Percentiles rank a stretch among this genome's conserved stretches.
Conservation (phyloP, 2,113 vertebrate species). For the Grallaria varia region DNA sequence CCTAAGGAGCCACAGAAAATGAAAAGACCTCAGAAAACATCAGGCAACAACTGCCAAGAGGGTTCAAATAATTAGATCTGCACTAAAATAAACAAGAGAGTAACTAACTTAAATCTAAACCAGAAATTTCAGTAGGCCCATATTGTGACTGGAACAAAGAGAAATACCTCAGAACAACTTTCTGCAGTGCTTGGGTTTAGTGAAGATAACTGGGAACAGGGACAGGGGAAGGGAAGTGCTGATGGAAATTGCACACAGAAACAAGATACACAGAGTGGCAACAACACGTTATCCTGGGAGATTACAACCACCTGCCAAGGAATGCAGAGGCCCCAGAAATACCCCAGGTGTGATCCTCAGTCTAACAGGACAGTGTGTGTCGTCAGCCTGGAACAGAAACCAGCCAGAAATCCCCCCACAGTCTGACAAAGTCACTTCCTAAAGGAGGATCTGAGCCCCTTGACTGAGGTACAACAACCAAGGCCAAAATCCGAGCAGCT, state of each 20-base stretch:
- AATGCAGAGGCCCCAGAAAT: not conserved
- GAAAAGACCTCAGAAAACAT: not conserved
- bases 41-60: not conserved
- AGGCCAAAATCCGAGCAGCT: not conserved
- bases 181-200: not conserved
- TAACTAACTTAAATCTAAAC: not conserved
- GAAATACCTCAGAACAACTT: not conserved
- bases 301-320: not conserved
- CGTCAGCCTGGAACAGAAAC: not conserved
- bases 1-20: constrained; percentile 64
- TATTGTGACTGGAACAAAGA: not conserved
- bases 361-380: not conserved
- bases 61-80: not conserved
- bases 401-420: not conserved
- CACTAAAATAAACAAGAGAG: not conserved
- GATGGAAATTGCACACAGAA: not conserved
- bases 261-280: not conserved
- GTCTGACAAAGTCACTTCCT: not conserved
- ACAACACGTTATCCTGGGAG: not conserved
- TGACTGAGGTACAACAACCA: not conserved
- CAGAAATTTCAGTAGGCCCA: not conserved
- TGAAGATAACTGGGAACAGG: not conserved
- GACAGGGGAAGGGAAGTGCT: not conserved
- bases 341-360: not conserved
- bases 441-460: not conserved